Evolutionary conservation across 23 tunicate genomes (phyloP), one percentile per base, ranked within the genome.

Genomic region (Botrylloides violaceus): DNA sequence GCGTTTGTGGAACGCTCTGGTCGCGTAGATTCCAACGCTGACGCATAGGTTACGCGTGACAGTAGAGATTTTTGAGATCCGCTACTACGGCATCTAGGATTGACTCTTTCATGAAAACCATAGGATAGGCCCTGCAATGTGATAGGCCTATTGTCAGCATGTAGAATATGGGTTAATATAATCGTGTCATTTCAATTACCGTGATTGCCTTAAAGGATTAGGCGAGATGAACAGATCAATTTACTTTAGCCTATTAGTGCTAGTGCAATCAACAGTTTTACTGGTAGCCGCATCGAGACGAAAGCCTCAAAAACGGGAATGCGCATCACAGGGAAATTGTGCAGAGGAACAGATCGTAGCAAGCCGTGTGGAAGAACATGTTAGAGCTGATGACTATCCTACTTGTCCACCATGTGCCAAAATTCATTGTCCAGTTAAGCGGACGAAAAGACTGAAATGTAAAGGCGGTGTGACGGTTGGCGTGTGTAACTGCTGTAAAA

Each of bases 401-500:
- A 43, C 23, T 3, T 68, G 74, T 2, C 74, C 74, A 25, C 18
- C 56, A 4, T 68, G 74, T 25, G 29, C 36, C 43, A 38, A 43
- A 43, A 35, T 68, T 4, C 32, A 21, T 24, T 68, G 74, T 26
- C 56, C 56, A n/a, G 22, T 23, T 20, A 36, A 36, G 28, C 36
- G 37, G 24, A 55, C 74, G n/a, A 39, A 28, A 34, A 39, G 28
- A 43, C 29, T 68, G 59, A 76, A 76, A 2, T 76, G 80, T 70
- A 76, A 61, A 61, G 80, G 80, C 20, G 80, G 80, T 5, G 12
- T 76, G 19, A 43, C 71, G 29, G 29, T 25, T 24, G 80, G 70
- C 36, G 68, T 61, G 22, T 76, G 80, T 63, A 49, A 73, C 6
- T 79, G 83, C 31, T 79, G 83, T 32, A 55, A 57, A 22, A 29